phyloP scores from a whole-genome alignment of 2,113 vertebrate species.

The Scartelaos histophorus region DNA sequence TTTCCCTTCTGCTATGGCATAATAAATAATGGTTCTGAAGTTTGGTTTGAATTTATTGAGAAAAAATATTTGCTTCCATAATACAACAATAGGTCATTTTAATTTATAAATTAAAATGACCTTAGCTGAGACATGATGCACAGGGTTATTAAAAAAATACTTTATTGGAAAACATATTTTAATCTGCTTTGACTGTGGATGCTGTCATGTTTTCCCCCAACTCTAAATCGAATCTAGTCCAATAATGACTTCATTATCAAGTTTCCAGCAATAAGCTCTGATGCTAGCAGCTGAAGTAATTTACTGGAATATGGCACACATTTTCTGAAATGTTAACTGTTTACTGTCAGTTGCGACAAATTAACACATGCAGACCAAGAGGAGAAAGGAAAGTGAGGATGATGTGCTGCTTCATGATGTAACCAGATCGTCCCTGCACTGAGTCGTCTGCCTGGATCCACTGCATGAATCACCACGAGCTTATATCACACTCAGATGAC shows the following conservation, averaged over 20 bases:
- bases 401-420: constrained; percentile 38
- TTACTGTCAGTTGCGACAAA: constrained; percentile 13
- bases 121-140: background rate
- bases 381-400: constrained; percentile 4
- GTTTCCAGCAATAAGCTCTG: constrained; percentile 31
- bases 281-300: constrained; percentile 45
- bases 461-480: constrained; percentile 45
- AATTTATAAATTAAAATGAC: too few relatives aligned
- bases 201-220: constrained; percentile 45
- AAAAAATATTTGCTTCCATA: too few relatives aligned
- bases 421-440: constrained; percentile 34
- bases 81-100: too few relatives aligned
- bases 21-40: background rate
- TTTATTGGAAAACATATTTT: background rate
- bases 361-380: constrained; percentile 8
- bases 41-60: background rate
- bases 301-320: constrained; percentile 42
- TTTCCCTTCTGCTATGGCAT: background rate
- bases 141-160: background rate
- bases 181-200: background rate
- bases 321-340: constrained; percentile 53
- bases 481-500: constrained; percentile 32
- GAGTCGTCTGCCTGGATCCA: constrained; percentile 20
- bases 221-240: constrained; percentile 34
- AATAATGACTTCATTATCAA: constrained; percentile 56